Conservation (phyloP, 2,113 vertebrate species). For the Macroglossus sobrinus region DNA sequence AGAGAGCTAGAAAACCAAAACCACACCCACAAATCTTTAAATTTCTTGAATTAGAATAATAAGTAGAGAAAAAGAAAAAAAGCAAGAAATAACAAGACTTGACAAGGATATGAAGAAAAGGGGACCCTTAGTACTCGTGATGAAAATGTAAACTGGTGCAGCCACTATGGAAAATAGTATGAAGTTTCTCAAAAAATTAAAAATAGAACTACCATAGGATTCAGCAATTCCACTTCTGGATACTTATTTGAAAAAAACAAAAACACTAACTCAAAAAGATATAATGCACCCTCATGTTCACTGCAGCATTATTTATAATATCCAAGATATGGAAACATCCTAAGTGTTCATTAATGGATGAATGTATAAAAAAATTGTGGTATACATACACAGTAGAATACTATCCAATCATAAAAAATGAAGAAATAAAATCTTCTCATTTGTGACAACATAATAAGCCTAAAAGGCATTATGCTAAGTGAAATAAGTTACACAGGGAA, state of each 20-base stretch:
- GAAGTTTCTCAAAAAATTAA: background rate
- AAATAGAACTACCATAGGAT: background rate
- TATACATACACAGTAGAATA: background rate
- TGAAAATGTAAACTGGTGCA: background rate
- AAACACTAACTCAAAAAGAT: background rate
- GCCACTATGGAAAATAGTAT: background rate
- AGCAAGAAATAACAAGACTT: background rate
- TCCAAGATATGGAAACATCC: background rate
- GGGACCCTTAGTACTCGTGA: background rate
- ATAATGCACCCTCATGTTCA: no score
- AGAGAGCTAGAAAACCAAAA: background rate
- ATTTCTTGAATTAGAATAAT: background rate
- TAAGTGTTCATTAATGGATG: background rate
- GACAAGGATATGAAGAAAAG: background rate
- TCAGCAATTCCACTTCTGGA: background rate
- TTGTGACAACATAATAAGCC: background rate
- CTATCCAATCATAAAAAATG: background rate
- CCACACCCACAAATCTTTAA: background rate
- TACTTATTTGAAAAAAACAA: background rate
- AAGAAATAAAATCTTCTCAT: background rate
- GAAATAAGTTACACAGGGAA: background rate
- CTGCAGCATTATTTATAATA: background rate
- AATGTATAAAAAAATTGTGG: background rate
- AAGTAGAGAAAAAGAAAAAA: background rate
- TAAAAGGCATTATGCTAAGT: background rate